These are phyloP conservation scores for Cactoblastis cactorum DNA, from an alignment of 2,888 invertebrate genomes.

Conservation along the genomic window DNA sequence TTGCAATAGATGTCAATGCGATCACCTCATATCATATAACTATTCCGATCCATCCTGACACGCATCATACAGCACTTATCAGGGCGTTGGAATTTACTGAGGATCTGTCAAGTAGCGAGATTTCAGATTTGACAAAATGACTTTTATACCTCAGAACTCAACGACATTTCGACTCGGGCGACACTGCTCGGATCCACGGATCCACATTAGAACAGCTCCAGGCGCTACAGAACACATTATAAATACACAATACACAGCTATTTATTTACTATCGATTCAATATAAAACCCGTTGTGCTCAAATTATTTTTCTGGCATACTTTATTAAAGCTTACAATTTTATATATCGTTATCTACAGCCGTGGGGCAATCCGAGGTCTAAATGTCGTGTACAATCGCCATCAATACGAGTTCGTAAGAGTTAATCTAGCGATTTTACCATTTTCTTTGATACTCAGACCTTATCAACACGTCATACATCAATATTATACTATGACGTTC, in stretches of 20 bases:
- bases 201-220: neutral
- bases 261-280: conserved; percentile 19
- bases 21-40: neutral
- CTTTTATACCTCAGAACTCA: neutral
- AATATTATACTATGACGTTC: conserved; percentile 6
- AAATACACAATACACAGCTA: conserved; percentile 22
- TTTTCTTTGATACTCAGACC: neutral
- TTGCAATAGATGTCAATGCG: neutral
- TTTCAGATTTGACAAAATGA: neutral
- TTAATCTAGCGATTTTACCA: neutral
- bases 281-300: conserved; percentile 26
- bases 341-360: conserved; percentile 23
- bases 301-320: conserved; percentile 25
- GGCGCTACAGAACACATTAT: conserved; percentile 20
- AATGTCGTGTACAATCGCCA: neutral
- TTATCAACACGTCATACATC: neutral
- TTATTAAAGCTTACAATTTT: conserved; percentile 33
- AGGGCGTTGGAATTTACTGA: neutral
- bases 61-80: neutral
- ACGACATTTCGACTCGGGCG: conserved; percentile 1
- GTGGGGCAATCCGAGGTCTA: conserved; percentile 14
- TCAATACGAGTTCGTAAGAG: neutral
- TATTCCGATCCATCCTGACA: neutral
- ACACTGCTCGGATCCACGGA: neutral
- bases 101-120: neutral